Conservation (phyloP, 2,888 invertebrate species). For the Rhaphigaster nebulosa region DNA sequence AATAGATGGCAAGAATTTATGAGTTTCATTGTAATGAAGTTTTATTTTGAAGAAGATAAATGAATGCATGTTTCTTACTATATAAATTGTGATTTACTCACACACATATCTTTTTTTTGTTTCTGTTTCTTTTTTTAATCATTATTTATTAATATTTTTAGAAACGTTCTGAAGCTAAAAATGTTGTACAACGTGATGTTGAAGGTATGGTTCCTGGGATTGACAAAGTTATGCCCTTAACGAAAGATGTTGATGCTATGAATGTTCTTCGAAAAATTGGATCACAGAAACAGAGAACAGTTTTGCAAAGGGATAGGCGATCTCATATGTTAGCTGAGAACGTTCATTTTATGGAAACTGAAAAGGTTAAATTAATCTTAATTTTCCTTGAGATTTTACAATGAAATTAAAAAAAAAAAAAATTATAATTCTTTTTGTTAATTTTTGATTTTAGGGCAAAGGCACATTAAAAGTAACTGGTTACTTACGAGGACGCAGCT, state of each 20-base stretch:
- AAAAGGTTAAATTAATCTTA: constrained; percentile 67
- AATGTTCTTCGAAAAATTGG: constrained; percentile 84
- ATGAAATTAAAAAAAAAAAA: too few relatives aligned
- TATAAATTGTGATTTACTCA: too few relatives aligned
- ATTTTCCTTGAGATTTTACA: background rate
- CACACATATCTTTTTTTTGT: background rate
- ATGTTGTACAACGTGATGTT: constrained; percentile 76
- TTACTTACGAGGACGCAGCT: constrained; percentile 84
- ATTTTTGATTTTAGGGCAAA: constrained; percentile 66
- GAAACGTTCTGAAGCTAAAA: constrained; percentile 79
- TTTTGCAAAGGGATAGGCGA: constrained; percentile 83
- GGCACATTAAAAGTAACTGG: constrained; percentile 88
- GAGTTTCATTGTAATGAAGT: too few relatives aligned
- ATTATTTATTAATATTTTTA: constrained; percentile 63
- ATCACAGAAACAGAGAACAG: constrained; percentile 82
- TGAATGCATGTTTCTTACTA: too few relatives aligned
- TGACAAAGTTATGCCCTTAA: constrained; percentile 84
- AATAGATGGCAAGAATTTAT: too few relatives aligned
- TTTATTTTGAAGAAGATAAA: too few relatives aligned
- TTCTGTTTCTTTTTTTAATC: background rate
- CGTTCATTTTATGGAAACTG: constrained; percentile 75
- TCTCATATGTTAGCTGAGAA: constrained; percentile 89
- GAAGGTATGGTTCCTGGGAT: constrained; percentile 81
- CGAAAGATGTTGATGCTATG: constrained; percentile 81
- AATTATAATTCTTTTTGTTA: background rate